These are phyloP conservation scores for Xyrauchen texanus DNA, from an alignment of 2,113 vertebrate genomes.

Conservation along the genomic window DNA sequence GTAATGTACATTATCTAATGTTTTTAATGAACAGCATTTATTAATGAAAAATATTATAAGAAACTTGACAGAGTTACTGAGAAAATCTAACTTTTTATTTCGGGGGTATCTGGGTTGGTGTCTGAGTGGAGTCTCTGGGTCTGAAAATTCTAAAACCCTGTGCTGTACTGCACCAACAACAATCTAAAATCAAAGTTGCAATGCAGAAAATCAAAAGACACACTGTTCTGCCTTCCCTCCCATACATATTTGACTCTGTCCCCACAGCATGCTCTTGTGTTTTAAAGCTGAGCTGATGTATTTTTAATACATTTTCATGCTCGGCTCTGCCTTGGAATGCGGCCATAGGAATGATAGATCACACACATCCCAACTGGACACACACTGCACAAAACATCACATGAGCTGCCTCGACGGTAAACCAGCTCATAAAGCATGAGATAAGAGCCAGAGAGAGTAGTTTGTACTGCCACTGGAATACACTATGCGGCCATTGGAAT, in stretches of 20 bases:
- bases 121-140: too few relatives aligned
- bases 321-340: constrained; percentile 23
- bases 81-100: too few relatives aligned
- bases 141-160: too few relatives aligned
- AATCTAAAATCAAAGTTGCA: background rate
- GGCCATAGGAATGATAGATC: constrained; percentile 63
- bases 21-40: too few relatives aligned
- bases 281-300: constrained; percentile 50
- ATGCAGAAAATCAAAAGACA: background rate
- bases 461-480: constrained; percentile 5
- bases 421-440: constrained; percentile 36
- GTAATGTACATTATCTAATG: too few relatives aligned
- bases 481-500: background rate
- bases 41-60: too few relatives aligned
- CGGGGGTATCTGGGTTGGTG: too few relatives aligned
- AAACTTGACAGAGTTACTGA: too few relatives aligned
- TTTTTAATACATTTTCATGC: constrained; percentile 59
- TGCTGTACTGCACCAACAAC: background rate
- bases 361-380: constrained; percentile 43
- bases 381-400: background rate
- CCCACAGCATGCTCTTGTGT: background rate
- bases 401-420: constrained; percentile 45
- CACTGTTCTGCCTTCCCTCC: background rate
- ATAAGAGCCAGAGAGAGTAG: background rate
- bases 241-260: background rate